Evolutionary conservation across 2,888 invertebrate species (phyloP), one percentile per base, ranked within the genome.

Genomic region (Penaeus monodon): DNA sequence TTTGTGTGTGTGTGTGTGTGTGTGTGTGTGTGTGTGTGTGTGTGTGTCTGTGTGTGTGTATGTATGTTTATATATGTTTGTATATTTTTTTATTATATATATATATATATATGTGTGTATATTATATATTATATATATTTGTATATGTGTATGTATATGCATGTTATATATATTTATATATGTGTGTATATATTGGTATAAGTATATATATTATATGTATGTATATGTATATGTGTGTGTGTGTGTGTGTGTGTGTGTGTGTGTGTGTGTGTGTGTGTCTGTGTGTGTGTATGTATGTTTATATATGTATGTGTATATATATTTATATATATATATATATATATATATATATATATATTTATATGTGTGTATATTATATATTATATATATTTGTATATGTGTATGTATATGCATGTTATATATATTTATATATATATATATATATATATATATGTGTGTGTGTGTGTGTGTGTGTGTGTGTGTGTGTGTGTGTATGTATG

Each of bases 381-480:
- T 20, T 29, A 74, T 29, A 29, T 33, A 33, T 74, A n/a, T 74
- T 12, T n/a, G 14, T n/a, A 33, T 74, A 29, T 29, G 22, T 33
- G 7, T 33, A n/a, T 12, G 22, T n/a, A n/a, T n/a, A n/a, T n/a
- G n/a, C n/a, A n/a, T n/a, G n/a, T n/a, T n/a, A n/a, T n/a, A n/a
- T n/a, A 76, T 76, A 76, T 76, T 38, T 76, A 76, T 76, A 76
- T 76, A 76, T 76, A 76, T 76, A 76, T 76, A 76, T 76, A 76
- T 76, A 76, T 76, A 76, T 76, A 76, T 76, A 76, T 76, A 38
- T 76, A 76, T 76, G 38, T 76, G 38, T 76, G 44, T 76, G 38
- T 76, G 38, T 76, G 38, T 76, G 14, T n/a, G 10, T n/a, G 22
- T 44, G 22, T 44, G 10, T 44, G 17, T 44, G 22, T n/a, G 7